Conservation (phyloP, 2,113 vertebrate species). For the Mormoops blainvillei region DNA sequence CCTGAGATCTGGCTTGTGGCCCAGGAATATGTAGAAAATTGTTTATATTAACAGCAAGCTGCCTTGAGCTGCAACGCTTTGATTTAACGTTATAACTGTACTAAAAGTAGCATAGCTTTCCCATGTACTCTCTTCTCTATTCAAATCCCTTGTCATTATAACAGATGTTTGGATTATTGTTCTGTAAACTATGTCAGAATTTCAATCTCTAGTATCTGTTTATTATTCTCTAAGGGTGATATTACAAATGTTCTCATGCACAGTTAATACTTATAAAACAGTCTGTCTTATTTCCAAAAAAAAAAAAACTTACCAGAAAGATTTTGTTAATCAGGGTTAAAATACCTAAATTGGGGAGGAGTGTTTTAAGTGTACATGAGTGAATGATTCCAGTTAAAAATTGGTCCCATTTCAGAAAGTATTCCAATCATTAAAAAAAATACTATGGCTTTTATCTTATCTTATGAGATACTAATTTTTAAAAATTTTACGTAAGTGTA, state of each 20-base stretch:
- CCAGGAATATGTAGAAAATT: constrained; percentile 89
- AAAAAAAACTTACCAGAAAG: constrained; percentile 76
- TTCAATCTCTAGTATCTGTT: constrained; percentile 93
- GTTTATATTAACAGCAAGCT: constrained; percentile 94
- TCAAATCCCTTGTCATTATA: constrained; percentile 95
- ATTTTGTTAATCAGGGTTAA: constrained; percentile 76
- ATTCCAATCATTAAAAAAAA: not conserved
- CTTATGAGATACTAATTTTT: not conserved
- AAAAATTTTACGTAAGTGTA: not conserved
- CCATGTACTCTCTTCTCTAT: constrained; percentile 90
- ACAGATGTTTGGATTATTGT: constrained; percentile 97
- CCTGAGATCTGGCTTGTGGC: constrained; percentile 85
- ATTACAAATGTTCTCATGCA: constrained; percentile 90
- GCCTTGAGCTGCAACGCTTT: constrained; percentile 85
- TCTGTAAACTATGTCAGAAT: constrained; percentile 96
- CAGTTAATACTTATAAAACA: constrained; percentile 83
- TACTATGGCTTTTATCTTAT: not conserved
- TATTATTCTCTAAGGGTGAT: constrained; percentile 92
- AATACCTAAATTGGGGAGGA: constrained; percentile 66
- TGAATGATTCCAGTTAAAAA: constrained; percentile 17
- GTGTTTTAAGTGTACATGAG: constrained; percentile 39
- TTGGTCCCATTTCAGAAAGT: not conserved
- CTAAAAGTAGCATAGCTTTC: constrained; percentile 91
- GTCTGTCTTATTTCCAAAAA: constrained; percentile 77
- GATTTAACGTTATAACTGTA: constrained; percentile 90